These are phyloP conservation scores for Zophobas morio DNA, from an alignment of 1,140 invertebrate species.

Conservation along the genomic window DNA sequence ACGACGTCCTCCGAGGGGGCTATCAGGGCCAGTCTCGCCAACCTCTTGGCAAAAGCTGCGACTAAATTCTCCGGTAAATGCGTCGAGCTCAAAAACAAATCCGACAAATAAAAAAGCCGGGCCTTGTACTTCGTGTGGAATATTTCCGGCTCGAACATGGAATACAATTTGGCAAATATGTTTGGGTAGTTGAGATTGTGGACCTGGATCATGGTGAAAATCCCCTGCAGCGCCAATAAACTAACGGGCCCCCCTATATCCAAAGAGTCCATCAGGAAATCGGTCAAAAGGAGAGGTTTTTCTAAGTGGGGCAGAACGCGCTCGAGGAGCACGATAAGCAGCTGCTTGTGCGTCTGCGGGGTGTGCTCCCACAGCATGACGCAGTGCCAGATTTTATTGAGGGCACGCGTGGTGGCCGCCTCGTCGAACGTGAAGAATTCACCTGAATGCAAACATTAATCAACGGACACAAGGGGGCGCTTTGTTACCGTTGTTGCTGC, in stretches of 20 bases:
- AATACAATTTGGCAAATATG: slow-evolving; percentile 95
- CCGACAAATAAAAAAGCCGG: slow-evolving; percentile 87
- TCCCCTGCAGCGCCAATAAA: slow-evolving; percentile 92
- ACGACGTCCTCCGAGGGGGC: slow-evolving; percentile 86
- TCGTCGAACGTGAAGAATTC: slow-evolving; percentile 63
- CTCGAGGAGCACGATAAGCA: slow-evolving; percentile 87
- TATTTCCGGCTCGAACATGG: slow-evolving; percentile 90
- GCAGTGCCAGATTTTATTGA: slow-evolving; percentile 81
- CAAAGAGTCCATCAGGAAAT: slow-evolving; percentile 93
- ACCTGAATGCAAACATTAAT: slow-evolving; percentile 35
- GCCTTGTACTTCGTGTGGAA: slow-evolving; percentile 93
- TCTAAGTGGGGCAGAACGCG: slow-evolving; percentile 85
- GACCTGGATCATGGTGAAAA: slow-evolving; percentile 91
- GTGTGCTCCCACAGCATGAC: slow-evolving; percentile 80
- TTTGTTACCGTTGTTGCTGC: slow-evolving; percentile 60
- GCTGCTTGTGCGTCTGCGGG: slow-evolving; percentile 79
- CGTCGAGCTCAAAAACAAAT: slow-evolving; percentile 94
- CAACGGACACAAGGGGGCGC: background rate
- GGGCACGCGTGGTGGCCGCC: slow-evolving; percentile 59
- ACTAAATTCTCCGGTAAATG: slow-evolving; percentile 93
- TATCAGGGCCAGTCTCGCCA: slow-evolving; percentile 85
- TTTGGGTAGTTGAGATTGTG: slow-evolving; percentile 97
- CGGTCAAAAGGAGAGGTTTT: slow-evolving; percentile 88
- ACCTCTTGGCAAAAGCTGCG: slow-evolving; percentile 92
- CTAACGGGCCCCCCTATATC: slow-evolving; percentile 89